These are phyloP conservation scores for Clarias gariepinus DNA, from an alignment of 2,113 vertebrate species.

Conservation along the genomic window DNA sequence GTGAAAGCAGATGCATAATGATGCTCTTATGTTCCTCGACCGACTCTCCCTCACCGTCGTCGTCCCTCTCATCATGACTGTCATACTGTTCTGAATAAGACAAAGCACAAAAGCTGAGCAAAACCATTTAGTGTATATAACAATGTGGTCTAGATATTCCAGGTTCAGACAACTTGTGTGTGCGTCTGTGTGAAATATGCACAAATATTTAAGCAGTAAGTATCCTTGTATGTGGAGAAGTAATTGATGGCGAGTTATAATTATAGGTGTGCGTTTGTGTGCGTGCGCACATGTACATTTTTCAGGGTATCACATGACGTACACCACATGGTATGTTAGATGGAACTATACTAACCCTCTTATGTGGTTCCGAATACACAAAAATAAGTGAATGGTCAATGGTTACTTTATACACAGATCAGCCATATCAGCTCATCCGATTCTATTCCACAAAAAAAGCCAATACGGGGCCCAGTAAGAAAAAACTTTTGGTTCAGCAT, in stretches of 20 bases:
- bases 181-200: too few species aligned
- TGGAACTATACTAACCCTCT: not conserved
- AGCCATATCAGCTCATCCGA: too few species aligned
- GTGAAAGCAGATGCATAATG: slow-evolving; percentile 97
- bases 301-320: not conserved
- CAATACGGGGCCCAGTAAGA: too few species aligned
- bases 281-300: not conserved
- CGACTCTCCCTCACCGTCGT: slow-evolving; percentile 89
- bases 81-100: slow-evolving; percentile 83
- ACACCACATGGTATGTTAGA: not conserved
- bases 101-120: slow-evolving; percentile 5
- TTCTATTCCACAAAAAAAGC: too few species aligned
- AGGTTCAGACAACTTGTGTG: too few species aligned
- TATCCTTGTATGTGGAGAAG: not conserved
- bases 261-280: not conserved
- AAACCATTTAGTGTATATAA: not conserved
- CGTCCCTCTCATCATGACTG: slow-evolving; percentile 90
- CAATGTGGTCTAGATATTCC: not conserved
- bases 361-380: not conserved
- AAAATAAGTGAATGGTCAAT: too few species aligned
- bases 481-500: too few species aligned
- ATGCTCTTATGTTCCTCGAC: slow-evolving; percentile 99
- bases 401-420: too few species aligned
- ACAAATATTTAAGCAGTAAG: too few species aligned
- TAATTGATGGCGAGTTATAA: not conserved